A percentile compares a stretch with the other conserved stretches of the same genome.
These are phyloP conservation scores for Proterorhinus semilunaris DNA, from an alignment of 2,113 vertebrate species.

Conservation along the genomic window DNA sequence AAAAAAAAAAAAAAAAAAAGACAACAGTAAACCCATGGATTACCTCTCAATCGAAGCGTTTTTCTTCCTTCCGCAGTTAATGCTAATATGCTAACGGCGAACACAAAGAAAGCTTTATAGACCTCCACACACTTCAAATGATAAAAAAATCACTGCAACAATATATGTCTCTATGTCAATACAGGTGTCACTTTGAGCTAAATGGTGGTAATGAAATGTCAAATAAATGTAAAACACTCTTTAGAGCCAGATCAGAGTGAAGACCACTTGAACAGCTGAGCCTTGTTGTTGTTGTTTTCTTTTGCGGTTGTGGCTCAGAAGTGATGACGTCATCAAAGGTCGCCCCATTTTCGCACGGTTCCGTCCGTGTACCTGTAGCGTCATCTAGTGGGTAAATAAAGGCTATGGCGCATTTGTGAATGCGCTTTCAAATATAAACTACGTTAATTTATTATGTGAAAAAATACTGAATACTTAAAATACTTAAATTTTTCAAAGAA, in stretches of 20 bases:
- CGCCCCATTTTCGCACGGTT: constrained; percentile 7
- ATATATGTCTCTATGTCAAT: not conserved
- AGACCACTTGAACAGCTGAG: constrained; percentile 53
- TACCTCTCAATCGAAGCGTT: constrained; percentile 38
- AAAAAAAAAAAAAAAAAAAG: not conserved
- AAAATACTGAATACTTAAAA: too few species aligned
- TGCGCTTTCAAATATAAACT: too few species aligned
- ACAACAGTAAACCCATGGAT: not conserved
- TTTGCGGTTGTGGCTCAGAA: constrained; percentile 41
- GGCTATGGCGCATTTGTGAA: not conserved
- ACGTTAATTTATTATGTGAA: too few species aligned
- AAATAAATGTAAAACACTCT: not conserved
- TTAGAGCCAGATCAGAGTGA: constrained; percentile 23
- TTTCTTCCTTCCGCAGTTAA: constrained; percentile 7
- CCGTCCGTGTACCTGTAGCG: not conserved
- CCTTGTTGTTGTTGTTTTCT: constrained; percentile 62
- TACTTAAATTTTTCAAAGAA: too few species aligned
- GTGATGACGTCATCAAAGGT: constrained; percentile 61
- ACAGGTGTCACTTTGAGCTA: not conserved
- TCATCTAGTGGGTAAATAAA: not conserved
- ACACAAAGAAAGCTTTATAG: not conserved
- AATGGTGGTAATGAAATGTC: not conserved
- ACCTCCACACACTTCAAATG: not conserved
- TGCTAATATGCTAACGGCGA: constrained; percentile 48
- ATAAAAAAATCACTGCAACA: fast-evolving